These are phyloP conservation scores for Psophia crepitans DNA, from an alignment of 2,113 vertebrate genomes.

Conservation along the genomic window DNA sequence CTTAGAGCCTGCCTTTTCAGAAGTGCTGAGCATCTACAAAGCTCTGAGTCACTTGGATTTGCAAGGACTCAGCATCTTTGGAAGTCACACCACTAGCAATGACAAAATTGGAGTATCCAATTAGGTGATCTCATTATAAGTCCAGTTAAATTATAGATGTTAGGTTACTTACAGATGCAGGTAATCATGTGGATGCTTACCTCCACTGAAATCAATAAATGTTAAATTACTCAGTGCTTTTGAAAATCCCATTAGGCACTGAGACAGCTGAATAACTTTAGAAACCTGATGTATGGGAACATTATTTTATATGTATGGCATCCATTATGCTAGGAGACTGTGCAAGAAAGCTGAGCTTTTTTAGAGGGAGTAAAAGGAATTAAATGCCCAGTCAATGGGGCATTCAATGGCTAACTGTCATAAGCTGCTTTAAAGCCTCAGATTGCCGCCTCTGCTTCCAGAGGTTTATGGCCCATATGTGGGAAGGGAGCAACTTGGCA, in stretches of 20 bases:
- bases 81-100: constrained; percentile 12
- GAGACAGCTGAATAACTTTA: background rate
- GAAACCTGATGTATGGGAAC: background rate
- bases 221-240: background rate
- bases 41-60: constrained; percentile 12
- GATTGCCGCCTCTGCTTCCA: background rate
- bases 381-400: background rate
- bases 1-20: background rate
- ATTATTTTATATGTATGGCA: background rate
- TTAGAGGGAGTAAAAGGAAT: background rate
- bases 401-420: background rate
- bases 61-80: constrained; percentile 19
- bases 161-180: background rate
- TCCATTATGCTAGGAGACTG: background rate
- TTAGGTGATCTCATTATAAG: constrained; percentile 9
- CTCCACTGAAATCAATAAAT: constrained; percentile 18
- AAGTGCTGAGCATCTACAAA: constrained; percentile 34
- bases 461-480: background rate
- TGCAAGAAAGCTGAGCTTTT: background rate
- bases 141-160: constrained; percentile 9
- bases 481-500: background rate
- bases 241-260: background rate
- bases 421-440: background rate
- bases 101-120: constrained; percentile 1
- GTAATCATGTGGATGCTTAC: background rate